phyloP scores from a whole-genome alignment of 1,140 invertebrate species.

The Scaptomyza graminum region DNA sequence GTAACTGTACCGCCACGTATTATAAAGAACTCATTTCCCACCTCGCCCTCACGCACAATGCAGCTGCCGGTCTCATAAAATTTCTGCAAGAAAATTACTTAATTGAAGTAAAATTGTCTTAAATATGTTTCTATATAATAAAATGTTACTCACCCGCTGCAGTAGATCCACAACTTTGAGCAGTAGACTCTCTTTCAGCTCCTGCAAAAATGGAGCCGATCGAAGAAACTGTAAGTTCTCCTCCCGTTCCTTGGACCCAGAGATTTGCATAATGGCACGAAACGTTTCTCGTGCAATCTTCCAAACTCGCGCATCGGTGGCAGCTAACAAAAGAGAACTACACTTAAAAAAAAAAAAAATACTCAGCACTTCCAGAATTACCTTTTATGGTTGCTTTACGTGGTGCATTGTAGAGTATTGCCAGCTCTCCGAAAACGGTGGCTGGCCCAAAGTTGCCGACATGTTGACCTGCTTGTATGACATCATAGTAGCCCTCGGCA shows the following conservation, averaged over 20 bases:
- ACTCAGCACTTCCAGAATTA: slow-evolving; percentile 70
- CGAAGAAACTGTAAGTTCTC: slow-evolving; percentile 93
- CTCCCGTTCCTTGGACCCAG: slow-evolving; percentile 90
- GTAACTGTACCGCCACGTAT: slow-evolving; percentile 95
- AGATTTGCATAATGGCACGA: slow-evolving; percentile 94
- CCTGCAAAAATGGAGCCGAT: slow-evolving; percentile 93
- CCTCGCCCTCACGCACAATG: slow-evolving; percentile 96
- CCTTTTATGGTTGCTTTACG: slow-evolving; percentile 93
- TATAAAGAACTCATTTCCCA: slow-evolving; percentile 98
- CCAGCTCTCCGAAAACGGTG: slow-evolving; percentile 96
- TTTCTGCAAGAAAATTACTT: slow-evolving; percentile 58
- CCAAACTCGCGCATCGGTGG: slow-evolving; percentile 93
- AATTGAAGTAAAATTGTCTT: background rate
- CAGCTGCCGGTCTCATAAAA: slow-evolving; percentile 91
- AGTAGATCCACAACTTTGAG: slow-evolving; percentile 95
- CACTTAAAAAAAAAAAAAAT: background rate
- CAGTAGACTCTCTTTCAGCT: slow-evolving; percentile 91
- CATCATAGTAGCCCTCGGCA: slow-evolving; percentile 93
- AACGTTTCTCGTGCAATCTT: slow-evolving; percentile 93
- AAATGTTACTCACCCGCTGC: slow-evolving; percentile 88
- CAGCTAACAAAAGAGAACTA: slow-evolving; percentile 86
- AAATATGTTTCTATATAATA: no score
- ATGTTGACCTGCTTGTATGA: slow-evolving; percentile 91
- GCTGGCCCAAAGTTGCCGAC: slow-evolving; percentile 92
- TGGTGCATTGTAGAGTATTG: slow-evolving; percentile 96